A percentile compares a stretch with the other conserved stretches of the same genome.
Conservation (phyloP, 2,888 invertebrate species). For the Seladonia tumulorum region DNA sequence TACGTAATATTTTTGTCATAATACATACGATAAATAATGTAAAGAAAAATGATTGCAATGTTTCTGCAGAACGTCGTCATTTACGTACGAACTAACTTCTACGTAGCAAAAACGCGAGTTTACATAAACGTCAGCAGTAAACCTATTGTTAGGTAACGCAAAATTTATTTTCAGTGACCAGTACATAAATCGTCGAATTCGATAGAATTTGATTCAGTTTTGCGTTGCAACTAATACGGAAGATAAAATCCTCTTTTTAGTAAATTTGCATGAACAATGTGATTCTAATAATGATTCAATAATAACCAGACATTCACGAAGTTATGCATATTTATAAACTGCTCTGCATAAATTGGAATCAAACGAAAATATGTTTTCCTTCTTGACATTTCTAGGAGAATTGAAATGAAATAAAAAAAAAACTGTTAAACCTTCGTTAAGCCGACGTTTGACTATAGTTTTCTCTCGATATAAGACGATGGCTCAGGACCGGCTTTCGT, state of each 20-base stretch:
- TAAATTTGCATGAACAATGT: neutral
- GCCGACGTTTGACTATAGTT: too few species aligned
- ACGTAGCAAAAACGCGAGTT: neutral
- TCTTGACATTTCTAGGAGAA: neutral
- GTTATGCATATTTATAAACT: neutral
- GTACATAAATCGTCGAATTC: too few species aligned
- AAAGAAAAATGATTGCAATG: too few species aligned
- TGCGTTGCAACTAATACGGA: neutral
- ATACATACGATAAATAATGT: too few species aligned
- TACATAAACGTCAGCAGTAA: neutral
- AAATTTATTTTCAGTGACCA: too few species aligned
- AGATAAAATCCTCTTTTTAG: neutral
- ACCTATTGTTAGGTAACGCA: neutral
- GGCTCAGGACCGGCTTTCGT: too few species aligned
- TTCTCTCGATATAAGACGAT: too few species aligned
- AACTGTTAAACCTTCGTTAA: neutral
- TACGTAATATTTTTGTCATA: too few species aligned
- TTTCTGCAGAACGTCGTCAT: too few species aligned
- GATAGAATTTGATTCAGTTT: too few species aligned
- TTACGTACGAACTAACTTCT: too few species aligned
- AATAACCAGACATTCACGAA: neutral
- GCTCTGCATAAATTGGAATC: neutral
- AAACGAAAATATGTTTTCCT: neutral
- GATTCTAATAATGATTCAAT: neutral
- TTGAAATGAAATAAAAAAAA: neutral